Evolutionary conservation across 2,113 vertebrate genomes (phyloP).

Genomic region (Centropus bengalensis): DNA sequence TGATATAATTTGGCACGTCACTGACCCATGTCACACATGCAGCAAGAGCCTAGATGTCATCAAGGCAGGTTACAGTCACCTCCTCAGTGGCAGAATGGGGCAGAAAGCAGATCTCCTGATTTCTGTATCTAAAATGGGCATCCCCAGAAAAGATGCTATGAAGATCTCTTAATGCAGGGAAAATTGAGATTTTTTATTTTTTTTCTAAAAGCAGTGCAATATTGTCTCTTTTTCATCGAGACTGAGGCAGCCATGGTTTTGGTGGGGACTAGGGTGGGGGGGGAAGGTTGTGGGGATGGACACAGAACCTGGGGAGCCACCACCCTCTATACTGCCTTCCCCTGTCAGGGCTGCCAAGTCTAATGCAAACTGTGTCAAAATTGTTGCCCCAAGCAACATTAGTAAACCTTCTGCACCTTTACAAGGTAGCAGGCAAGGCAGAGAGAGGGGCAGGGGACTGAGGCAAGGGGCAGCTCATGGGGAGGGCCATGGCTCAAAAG

Average conservation of each 20-base stretch:
- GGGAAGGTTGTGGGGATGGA: too few species aligned
- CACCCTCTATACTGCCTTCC: background rate
- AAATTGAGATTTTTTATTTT: background rate
- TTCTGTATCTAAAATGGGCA: background rate
- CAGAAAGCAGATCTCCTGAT: background rate
- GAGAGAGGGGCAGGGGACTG: background rate
- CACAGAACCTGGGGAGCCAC: background rate
- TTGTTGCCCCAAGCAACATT: background rate
- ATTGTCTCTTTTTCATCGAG: background rate
- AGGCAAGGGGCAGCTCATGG: background rate
- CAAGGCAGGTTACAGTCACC: background rate
- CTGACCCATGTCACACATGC: background rate
- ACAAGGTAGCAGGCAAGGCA: background rate
- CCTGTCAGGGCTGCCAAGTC: background rate
- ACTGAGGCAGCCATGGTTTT: background rate
- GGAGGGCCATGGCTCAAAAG: background rate
- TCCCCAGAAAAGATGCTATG: background rate
- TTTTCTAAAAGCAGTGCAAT: background rate
- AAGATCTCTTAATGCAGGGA: background rate
- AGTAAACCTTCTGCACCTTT: background rate
- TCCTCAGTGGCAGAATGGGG: background rate
- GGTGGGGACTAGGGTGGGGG: background rate
- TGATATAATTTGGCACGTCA: fast-evolving
- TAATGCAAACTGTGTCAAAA: background rate
- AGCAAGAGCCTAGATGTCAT: background rate